phyloP scores from a whole-genome alignment of 2,888 invertebrate species.

The Nomada fabriciana region DNA sequence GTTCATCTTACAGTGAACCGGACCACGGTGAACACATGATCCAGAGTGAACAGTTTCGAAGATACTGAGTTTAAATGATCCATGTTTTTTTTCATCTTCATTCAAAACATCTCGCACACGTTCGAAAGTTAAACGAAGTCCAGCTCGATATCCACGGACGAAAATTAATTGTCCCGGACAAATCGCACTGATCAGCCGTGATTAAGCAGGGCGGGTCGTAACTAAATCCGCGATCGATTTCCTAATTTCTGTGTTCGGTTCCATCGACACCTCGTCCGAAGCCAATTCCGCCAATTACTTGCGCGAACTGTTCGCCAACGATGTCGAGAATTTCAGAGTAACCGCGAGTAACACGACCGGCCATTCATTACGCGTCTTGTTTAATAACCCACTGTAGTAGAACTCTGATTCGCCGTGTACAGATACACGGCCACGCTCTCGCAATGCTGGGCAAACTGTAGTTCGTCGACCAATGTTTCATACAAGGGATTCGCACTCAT shows the following conservation, averaged over 20 bases:
- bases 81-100: too few species aligned
- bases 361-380: constrained; percentile 36
- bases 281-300: constrained; percentile 42
- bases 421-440: not conserved
- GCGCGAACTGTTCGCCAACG: constrained; percentile 3
- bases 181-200: constrained; percentile 18
- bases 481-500: not conserved
- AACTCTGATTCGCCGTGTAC: not conserved
- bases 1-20: too few species aligned
- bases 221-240: constrained; percentile 30
- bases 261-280: constrained; percentile 27
- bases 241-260: constrained; percentile 31
- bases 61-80: too few species aligned
- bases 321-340: constrained; percentile 20
- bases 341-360: constrained; percentile 22
- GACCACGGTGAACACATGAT: too few species aligned
- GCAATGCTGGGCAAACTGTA: constrained; percentile 25
- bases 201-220: constrained; percentile 18
- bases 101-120: too few species aligned
- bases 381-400: constrained; percentile 35
- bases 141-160: not conserved
- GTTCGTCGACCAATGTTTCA: constrained; percentile 18
- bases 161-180: not conserved
- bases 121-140: too few species aligned
- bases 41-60: too few species aligned